Percentiles rank a stretch among this genome's conserved stretches.
Evolutionary conservation across 1,140 invertebrate species (phyloP).

Genomic region (Procambarus clarkii): DNA sequence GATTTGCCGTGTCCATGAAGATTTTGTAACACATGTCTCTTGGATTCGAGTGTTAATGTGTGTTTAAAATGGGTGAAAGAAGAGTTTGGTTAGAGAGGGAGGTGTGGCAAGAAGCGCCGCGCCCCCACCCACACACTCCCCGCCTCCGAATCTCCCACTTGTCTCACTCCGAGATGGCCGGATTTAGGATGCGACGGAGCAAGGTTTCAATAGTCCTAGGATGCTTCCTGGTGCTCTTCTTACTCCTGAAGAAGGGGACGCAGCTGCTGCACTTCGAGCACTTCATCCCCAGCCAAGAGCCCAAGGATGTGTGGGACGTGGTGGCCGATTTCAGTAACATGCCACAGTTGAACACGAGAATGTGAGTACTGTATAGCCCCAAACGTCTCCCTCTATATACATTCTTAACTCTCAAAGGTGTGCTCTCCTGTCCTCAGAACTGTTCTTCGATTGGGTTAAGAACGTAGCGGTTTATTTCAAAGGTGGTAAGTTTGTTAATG

Average conservation of each 20-base stretch:
- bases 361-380: conserved; percentile 62
- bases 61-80: too few relatives aligned
- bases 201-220: conserved; percentile 10
- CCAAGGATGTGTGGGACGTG: conserved; percentile 66
- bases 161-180: background rate
- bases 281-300: conserved; percentile 64
- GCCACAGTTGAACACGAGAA: conserved; percentile 62
- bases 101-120: conserved; percentile 13
- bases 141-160: conserved; percentile 9
- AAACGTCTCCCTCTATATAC: background rate
- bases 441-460: too few relatives aligned
- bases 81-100: too few relatives aligned
- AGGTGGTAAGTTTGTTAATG: too few relatives aligned
- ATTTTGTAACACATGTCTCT: too few relatives aligned
- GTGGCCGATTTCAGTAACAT: conserved; percentile 68
- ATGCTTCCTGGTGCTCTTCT: conserved; percentile 24
- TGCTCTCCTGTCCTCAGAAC: too few relatives aligned
- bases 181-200: conserved; percentile 1
- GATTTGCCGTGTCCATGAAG: too few relatives aligned
- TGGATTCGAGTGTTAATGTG: too few relatives aligned
- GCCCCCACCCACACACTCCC: background rate
- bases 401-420: background rate
- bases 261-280: conserved; percentile 51
- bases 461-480: too few relatives aligned
- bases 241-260: conserved; percentile 57